Conservation (phyloP, 2,888 invertebrate species). For the Trimorus sp. region DNA sequence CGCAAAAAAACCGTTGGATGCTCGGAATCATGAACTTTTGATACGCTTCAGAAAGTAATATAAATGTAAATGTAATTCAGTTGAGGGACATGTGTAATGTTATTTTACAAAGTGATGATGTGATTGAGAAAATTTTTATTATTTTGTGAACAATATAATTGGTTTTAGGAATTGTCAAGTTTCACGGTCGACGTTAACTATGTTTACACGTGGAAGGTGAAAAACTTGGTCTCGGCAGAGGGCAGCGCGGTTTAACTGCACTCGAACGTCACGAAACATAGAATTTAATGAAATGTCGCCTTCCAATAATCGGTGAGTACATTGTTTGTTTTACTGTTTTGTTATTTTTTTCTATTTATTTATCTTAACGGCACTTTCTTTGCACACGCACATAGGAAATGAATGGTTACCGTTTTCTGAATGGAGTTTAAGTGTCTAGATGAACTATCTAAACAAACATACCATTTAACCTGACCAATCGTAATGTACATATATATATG, state of each 20-base stretch:
- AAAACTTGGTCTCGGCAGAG: not conserved
- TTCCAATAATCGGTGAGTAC: too few relatives aligned
- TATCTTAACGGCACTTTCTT: too few relatives aligned
- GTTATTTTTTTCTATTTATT: too few relatives aligned
- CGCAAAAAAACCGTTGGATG: slow-evolving; percentile 49
- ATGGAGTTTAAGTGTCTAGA: too few relatives aligned
- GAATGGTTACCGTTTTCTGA: too few relatives aligned
- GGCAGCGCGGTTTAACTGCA: not conserved
- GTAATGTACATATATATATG: too few relatives aligned
- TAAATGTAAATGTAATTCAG: slow-evolving; percentile 63
- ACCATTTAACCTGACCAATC: too few relatives aligned
- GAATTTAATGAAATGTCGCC: not conserved
- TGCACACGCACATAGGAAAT: too few relatives aligned
- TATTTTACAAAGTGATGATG: slow-evolving; percentile 58
- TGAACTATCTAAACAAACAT: too few relatives aligned
- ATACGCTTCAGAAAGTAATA: slow-evolving; percentile 60
- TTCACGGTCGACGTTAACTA: slow-evolving; percentile 14
- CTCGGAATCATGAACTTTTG: slow-evolving; percentile 58
- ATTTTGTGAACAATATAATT: slow-evolving; percentile 49
- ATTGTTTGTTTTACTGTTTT: too few relatives aligned
- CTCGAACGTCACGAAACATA: not conserved
- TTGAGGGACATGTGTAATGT: slow-evolving; percentile 54
- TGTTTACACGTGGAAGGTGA: not conserved
- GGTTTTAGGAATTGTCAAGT: slow-evolving; percentile 38
- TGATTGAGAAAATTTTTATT: slow-evolving; percentile 59